Evolutionary conservation across 2,888 invertebrate species (phyloP).

Genomic region (Amphiduros pacificus): DNA sequence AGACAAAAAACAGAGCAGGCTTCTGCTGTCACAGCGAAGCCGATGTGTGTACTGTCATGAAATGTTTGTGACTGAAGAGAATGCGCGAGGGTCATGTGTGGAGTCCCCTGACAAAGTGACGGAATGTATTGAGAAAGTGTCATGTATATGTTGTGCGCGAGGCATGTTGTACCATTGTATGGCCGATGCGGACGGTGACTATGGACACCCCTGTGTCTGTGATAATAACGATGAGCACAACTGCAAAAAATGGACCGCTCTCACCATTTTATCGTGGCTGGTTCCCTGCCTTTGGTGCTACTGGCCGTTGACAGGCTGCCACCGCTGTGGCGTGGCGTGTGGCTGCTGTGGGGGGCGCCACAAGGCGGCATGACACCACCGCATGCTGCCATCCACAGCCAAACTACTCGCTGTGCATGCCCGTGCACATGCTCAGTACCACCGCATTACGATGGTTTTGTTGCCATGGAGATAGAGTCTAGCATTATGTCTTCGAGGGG

Average conservation of each 20-base stretch:
- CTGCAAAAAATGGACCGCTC: slow-evolving; percentile 79
- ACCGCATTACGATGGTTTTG: too few species aligned
- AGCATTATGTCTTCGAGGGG: too few species aligned
- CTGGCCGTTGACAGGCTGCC: slow-evolving; percentile 81
- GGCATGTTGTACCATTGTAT: slow-evolving; percentile 93
- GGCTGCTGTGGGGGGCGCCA: slow-evolving; percentile 84
- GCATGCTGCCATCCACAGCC: neutral
- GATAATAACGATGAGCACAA: slow-evolving; percentile 59
- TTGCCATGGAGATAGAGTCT: too few species aligned
- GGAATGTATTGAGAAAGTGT: slow-evolving; percentile 75
- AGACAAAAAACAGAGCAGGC: slow-evolving; percentile 23
- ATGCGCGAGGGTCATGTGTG: slow-evolving; percentile 75
- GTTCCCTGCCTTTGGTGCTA: slow-evolving; percentile 96
- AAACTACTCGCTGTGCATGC: neutral
- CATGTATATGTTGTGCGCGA: slow-evolving; percentile 85
- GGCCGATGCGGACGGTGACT: slow-evolving; percentile 85
- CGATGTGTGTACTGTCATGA: slow-evolving; percentile 63
- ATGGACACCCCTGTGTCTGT: slow-evolving; percentile 77
- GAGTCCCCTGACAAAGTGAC: slow-evolving; percentile 81
- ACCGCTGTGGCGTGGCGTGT: slow-evolving; percentile 79
- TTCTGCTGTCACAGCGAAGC: slow-evolving; percentile 38
- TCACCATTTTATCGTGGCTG: slow-evolving; percentile 81
- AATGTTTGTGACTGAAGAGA: slow-evolving; percentile 77
- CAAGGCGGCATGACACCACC: slow-evolving; percentile 38
- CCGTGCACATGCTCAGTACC: neutral